Conservation (phyloP, 2,888 invertebrate genomes). For the Sclerodermus sp. region DNA sequence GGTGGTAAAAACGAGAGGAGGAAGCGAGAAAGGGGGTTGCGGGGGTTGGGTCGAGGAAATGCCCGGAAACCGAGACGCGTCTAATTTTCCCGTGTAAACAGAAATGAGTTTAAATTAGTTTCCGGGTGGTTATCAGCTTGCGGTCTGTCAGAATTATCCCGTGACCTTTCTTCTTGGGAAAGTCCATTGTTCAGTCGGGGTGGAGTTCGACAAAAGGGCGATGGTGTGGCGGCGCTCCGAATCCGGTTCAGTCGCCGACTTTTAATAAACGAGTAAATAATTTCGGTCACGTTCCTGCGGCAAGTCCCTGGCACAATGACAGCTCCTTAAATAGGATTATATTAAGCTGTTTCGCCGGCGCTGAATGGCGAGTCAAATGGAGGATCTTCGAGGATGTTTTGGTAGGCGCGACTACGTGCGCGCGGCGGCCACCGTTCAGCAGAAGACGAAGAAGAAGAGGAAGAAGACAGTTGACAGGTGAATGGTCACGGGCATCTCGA, state of each 20-base stretch:
- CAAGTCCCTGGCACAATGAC: constrained; percentile 33
- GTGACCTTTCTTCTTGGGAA: too few species aligned
- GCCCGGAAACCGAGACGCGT: too few species aligned
- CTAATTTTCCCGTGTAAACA: too few species aligned
- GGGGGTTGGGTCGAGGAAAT: too few species aligned
- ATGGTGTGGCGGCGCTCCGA: not conserved
- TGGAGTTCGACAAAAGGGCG: not conserved
- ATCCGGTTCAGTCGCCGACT: constrained; percentile 30
- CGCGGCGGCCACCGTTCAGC: constrained; percentile 13
- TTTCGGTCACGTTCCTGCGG: constrained; percentile 53
- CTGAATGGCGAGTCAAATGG: constrained; percentile 55
- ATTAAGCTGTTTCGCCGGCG: constrained; percentile 54
- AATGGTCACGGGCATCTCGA: constrained; percentile 42
- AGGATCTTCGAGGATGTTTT: constrained; percentile 53
- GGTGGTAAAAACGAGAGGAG: too few species aligned
- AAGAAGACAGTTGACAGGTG: constrained; percentile 50
- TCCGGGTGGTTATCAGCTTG: too few species aligned
- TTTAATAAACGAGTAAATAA: constrained; percentile 57
- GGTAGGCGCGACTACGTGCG: constrained; percentile 49
- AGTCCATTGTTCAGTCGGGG: not conserved
- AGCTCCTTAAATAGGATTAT: constrained; percentile 56
- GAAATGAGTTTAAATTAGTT: too few species aligned
- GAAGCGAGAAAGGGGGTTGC: too few species aligned
- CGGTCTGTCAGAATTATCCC: too few species aligned
- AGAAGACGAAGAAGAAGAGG: constrained; percentile 22